Evolutionary conservation across 2,797 vertebrate genomes (phyloP).

Genomic region (Girardinus metallicus): DNA sequence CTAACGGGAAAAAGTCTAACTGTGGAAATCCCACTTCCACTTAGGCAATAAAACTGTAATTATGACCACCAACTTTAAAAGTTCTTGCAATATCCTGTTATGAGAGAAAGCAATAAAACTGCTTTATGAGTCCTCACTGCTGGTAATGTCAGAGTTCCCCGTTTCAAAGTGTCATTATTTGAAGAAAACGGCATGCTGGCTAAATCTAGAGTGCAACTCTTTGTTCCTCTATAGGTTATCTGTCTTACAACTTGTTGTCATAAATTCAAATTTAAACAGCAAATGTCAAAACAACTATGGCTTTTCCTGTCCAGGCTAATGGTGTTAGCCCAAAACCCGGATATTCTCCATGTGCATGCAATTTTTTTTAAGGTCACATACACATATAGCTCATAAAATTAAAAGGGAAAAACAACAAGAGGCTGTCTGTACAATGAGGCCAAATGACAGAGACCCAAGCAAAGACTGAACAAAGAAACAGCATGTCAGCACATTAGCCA

Average conservation of each 20-base stretch:
- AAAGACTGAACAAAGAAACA: constrained; percentile 62
- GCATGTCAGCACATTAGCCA: constrained; percentile 45
- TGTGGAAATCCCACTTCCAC: neutral
- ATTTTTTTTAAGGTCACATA: constrained; percentile 61
- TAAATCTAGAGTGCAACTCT: constrained; percentile 60
- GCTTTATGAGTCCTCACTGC: neutral
- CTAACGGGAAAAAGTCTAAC: neutral
- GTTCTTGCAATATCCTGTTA: constrained; percentile 9
- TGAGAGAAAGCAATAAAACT: constrained; percentile 9
- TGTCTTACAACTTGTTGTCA: constrained; percentile 52
- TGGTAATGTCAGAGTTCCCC: constrained; percentile 26
- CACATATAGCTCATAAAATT: constrained; percentile 11
- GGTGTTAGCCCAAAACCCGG: constrained; percentile 16
- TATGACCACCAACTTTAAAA: neutral
- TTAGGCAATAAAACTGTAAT: neutral
- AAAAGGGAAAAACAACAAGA: constrained; percentile 42
- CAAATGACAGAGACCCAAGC: constrained; percentile 58
- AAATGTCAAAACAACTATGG: constrained; percentile 80
- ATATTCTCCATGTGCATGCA: constrained; percentile 52
- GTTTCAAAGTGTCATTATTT: constrained; percentile 29
- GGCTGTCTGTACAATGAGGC: constrained; percentile 60
- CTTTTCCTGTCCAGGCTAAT: constrained; percentile 66
- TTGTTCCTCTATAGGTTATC: constrained; percentile 62
- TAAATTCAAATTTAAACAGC: constrained; percentile 65
- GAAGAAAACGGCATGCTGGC: constrained; percentile 29